Evolutionary conservation across 1,140 invertebrate genomes (phyloP).

Genomic region (Trachymyrmex cornetzi): DNA sequence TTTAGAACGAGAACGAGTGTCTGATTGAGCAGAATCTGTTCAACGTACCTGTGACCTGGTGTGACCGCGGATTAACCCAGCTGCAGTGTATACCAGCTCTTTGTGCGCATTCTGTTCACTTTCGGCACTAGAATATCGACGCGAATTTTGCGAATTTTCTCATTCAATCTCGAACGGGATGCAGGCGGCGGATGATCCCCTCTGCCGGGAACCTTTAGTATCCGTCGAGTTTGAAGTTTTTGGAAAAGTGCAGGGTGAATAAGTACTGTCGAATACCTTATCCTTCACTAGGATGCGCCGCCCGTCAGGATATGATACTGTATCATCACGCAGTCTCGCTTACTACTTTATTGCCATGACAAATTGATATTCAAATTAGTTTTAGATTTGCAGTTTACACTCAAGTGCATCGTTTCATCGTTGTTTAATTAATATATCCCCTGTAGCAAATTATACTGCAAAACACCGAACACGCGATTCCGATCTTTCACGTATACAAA

Average conservation of each 20-base stretch:
- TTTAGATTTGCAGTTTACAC: background rate
- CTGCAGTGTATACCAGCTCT: no score
- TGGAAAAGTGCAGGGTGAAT: constrained; percentile 95
- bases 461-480: no score
- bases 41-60: no score
- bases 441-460: background rate
- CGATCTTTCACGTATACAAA: no score
- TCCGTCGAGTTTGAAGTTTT: constrained; percentile 96
- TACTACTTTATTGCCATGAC: no score
- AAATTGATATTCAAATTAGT: background rate
- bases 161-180: constrained; percentile 79
- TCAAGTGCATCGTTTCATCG: background rate
- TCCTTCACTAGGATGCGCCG: background rate
- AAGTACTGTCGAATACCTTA: background rate
- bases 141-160: background rate
- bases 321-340: background rate
- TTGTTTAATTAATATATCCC: background rate
- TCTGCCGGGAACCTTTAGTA: constrained; percentile 87
- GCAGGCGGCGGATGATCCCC: constrained; percentile 88
- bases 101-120: background rate
- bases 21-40: no score
- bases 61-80: no score
- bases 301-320: no score
- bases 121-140: background rate
- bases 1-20: background rate